A percentile compares a stretch with the other conserved stretches of the same genome.
phyloP scores from a whole-genome alignment of 1,140 invertebrate genomes.

The Propsilocerus akamusi region DNA sequence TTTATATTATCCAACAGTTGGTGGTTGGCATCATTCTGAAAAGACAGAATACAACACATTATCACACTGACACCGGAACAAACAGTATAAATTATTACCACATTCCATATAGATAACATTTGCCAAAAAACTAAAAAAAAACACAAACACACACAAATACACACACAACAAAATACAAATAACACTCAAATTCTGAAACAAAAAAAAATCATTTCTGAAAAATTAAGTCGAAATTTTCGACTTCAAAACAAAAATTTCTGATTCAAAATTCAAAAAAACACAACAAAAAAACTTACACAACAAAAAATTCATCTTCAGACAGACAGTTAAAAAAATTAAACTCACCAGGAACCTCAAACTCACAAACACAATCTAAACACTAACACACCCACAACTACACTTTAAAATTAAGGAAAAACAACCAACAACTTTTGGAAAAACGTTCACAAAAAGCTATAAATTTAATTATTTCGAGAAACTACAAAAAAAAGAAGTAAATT shows the following conservation, averaged over 20 bases:
- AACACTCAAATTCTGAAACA: conserved; percentile 3
- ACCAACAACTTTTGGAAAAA: background rate
- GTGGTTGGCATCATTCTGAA: conserved; percentile 1
- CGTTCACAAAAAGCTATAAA: background rate
- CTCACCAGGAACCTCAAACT: background rate
- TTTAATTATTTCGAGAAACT: too few relatives aligned
- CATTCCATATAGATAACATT: conserved; percentile 22
- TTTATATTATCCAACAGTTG: too few relatives aligned
- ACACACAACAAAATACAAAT: background rate
- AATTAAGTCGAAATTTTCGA: background rate
- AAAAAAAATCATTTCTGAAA: background rate
- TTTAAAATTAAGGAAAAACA: background rate
- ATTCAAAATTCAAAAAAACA: background rate
- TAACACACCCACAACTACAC: background rate
- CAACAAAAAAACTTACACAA: background rate
- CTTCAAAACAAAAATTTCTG: background rate
- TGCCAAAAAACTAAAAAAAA: conserved; percentile 6
- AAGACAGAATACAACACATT: conserved; percentile 7
- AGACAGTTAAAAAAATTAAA: background rate
- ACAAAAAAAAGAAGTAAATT: too few relatives aligned
- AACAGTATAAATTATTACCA: conserved; percentile 22
- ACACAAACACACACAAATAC: conserved; percentile 5
- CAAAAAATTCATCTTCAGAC: background rate
- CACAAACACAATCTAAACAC: background rate
- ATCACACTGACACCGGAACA: conserved; percentile 25